Base-by-base conservation (phyloP, 2,797 vertebrate species). In the Protosalanx chinensis region DNA sequence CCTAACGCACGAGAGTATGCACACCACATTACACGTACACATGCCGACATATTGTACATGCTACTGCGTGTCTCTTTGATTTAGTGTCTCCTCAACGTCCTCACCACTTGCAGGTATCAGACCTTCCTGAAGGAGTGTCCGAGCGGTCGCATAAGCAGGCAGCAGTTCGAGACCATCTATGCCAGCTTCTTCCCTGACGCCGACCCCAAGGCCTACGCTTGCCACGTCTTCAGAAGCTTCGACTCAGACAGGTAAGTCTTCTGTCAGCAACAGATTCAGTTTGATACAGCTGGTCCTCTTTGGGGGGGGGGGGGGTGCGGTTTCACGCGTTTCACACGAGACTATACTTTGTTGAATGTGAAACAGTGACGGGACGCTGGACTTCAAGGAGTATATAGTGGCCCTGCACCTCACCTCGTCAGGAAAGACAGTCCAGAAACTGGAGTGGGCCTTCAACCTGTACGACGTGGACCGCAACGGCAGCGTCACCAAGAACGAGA, bases 161-260 rank as follows among this genome's bases (percentile, higher is more conserved):
- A 83, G 60, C 89, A 93, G 72, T 94, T 95, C 66, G 90, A 94
- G 80, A 85, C 86, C 74, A 94, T 94, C 83, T 94, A 94, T 1
- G 71, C 85, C 76, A 91, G 87, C 73, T 93, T 94, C 85, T 94
- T 94, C 83, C 93, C 93, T 0, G 87, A 93, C 7, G 84, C 93
- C 0, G 91, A 93, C 75, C 93, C 93, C 2, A 88, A 92, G 63
- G 90, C 89, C 12, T 94, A 93, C 0, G 92, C 94, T 0, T 90
- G 91, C 15, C 93, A 95, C 13, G 93, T 95, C 41, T 95, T 95
- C 88, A 88, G 94, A 30, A 94, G 92, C 81, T 94, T 94, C 12
- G 94, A 94, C 35, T 80, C 91, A 72, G 91, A 95, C 78, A 88
- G 81, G 2, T 92, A 93, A 0, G 90, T 91, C 1, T 33, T 18